These are phyloP conservation scores for Athalia rosae DNA, from an alignment of 2,888 invertebrate species.

Conservation along the genomic window DNA sequence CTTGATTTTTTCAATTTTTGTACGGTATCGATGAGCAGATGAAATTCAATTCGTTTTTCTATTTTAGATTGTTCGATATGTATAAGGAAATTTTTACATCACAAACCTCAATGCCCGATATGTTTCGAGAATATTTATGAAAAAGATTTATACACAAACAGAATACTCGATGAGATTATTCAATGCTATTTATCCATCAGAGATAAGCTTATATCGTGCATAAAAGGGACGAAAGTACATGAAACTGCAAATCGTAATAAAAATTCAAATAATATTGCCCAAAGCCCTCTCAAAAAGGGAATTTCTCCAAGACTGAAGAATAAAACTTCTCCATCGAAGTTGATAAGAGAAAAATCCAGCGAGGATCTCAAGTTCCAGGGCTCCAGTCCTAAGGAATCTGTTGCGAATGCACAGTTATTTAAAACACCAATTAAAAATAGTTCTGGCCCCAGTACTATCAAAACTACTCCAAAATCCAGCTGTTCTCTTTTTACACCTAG, in stretches of 20 bases:
- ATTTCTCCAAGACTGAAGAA: background rate
- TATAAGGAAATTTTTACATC: constrained; percentile 74
- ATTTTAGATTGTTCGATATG: constrained; percentile 75
- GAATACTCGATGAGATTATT: constrained; percentile 73
- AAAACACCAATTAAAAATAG: constrained; percentile 44
- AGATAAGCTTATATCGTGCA: constrained; percentile 63
- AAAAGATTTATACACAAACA: constrained; percentile 73
- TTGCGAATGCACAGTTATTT: background rate
- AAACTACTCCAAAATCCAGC: constrained; percentile 45
- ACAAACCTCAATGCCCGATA: constrained; percentile 74
- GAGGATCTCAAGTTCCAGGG: too few relatives aligned
- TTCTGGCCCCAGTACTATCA: constrained; percentile 62
- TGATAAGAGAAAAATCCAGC: too few relatives aligned
- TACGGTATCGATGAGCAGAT: too few relatives aligned
- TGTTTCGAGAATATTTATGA: constrained; percentile 74
- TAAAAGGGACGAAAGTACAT: constrained; percentile 56
- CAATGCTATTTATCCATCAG: constrained; percentile 64
- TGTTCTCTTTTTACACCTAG: constrained; percentile 61
- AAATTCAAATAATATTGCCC: background rate
- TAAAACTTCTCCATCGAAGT: background rate
- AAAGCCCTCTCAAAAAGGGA: constrained; percentile 51
- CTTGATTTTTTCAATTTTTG: background rate
- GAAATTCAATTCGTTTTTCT: background rate
- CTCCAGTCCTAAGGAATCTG: background rate
- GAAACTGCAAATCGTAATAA: background rate